Evolutionary conservation across 2,888 invertebrate species (phyloP).

Genomic region (Ganaspis brasiliensis): DNA sequence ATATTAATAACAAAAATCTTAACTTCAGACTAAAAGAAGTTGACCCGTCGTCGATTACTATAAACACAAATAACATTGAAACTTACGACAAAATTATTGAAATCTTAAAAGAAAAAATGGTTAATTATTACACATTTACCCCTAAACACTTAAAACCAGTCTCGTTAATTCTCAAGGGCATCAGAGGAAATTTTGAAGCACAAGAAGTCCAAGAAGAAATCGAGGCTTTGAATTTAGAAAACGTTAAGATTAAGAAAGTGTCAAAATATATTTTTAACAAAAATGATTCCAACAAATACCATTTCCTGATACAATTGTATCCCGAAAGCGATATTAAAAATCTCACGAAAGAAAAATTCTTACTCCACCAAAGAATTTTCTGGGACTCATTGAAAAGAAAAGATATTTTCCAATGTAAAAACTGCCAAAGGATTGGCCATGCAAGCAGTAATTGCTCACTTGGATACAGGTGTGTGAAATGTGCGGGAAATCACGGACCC

Average conservation of each 20-base stretch:
- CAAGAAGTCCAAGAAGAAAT: background rate
- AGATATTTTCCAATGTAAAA: conserved; percentile 4
- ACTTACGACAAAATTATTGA: background rate
- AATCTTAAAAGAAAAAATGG: background rate
- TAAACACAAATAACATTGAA: background rate
- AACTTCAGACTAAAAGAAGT: background rate
- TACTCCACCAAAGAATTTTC: background rate
- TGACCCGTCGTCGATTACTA: background rate
- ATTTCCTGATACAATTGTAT: background rate
- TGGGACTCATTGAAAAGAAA: background rate
- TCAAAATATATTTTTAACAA: background rate
- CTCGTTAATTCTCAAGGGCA: background rate
- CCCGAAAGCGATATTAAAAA: background rate
- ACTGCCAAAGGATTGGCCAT: conserved; percentile 53
- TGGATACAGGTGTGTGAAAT: background rate
- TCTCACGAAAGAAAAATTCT: background rate
- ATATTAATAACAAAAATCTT: too few relatives aligned
- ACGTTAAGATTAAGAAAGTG: background rate
- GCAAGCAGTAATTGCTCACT: conserved; percentile 51
- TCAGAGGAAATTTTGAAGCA: background rate
- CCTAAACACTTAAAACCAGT: background rate
- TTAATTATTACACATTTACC: background rate
- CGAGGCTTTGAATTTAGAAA: background rate
- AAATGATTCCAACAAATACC: background rate
- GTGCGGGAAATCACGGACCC: conserved; percentile 45